Evolutionary conservation across 2,113 vertebrate genomes (phyloP).

Genomic region (Okapia johnstoni): DNA sequence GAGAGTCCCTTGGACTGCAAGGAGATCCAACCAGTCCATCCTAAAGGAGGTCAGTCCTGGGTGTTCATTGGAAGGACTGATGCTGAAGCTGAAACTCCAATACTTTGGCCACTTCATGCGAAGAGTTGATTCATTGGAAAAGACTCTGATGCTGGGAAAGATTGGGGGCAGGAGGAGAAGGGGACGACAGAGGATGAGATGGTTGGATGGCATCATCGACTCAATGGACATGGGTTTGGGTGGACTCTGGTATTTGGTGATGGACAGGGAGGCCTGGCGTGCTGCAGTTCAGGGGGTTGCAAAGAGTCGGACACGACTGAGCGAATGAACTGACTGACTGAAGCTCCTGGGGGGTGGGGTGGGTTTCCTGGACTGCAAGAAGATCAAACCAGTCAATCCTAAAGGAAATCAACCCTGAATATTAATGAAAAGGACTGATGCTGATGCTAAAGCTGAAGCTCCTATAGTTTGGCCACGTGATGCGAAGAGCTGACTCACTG

Average conservation of each 20-base stretch:
- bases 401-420: no score
- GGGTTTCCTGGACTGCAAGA: no score
- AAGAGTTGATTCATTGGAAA: neutral
- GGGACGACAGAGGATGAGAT: neutral
- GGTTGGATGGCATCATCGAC: neutral
- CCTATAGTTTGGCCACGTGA: no score
- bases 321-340: no score
- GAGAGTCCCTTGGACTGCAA: neutral
- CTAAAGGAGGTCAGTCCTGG: neutral
- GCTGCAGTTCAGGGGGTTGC: neutral
- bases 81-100: neutral
- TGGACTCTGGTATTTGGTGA: neutral
- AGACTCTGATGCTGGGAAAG: neutral
- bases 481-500: no score
- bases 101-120: neutral
- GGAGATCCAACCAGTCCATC: neutral
- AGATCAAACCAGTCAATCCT: no score
- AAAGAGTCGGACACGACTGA: neutral
- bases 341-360: no score
- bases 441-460: no score
- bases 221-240: no score
- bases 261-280: neutral
- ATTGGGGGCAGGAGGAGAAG: neutral
- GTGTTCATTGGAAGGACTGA: neutral
- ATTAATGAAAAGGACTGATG: no score